Conservation (phyloP, 2,888 invertebrate species). For the Gymnocheta viridis region DNA sequence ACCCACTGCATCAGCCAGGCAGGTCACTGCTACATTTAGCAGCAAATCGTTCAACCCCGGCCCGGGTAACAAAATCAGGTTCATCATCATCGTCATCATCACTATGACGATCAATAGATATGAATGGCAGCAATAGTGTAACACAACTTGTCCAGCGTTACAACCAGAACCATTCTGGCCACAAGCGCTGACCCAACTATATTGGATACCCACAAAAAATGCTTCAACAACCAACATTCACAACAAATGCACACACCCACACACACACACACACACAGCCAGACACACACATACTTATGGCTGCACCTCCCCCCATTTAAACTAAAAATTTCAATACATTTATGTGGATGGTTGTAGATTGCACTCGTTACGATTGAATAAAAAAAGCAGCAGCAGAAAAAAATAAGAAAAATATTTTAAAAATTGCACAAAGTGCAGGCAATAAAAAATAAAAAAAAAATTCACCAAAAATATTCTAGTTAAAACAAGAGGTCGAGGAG, state of each 20-base stretch:
- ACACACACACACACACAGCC: not conserved
- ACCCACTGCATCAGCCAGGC: not conserved
- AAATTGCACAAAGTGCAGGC: constrained; percentile 62
- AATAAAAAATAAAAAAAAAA: constrained; percentile 67
- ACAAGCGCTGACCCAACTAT: constrained; percentile 81
- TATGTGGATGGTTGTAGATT: constrained; percentile 1
- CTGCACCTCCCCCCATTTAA: constrained; percentile 28
- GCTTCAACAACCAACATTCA: constrained; percentile 68
- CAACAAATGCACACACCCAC: constrained; percentile 21
- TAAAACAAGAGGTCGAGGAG: constrained; percentile 46
- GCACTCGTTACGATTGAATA: constrained; percentile 49
- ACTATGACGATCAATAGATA: constrained; percentile 51
- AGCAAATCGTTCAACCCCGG: not conserved
- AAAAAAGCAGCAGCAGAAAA: not conserved
- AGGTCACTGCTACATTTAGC: not conserved
- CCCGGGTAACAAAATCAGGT: not conserved
- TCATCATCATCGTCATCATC: constrained; percentile 9
- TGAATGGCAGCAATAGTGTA: constrained; percentile 63
- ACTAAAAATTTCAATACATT: constrained; percentile 42
- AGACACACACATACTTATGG: not conserved
- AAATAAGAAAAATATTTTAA: constrained; percentile 9
- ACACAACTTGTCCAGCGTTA: constrained; percentile 73
- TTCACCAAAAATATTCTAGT: constrained; percentile 62
- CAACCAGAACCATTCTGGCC: constrained; percentile 81
- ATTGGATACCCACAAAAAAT: constrained; percentile 80